Evolutionary conservation across 2,797 vertebrate species (phyloP).

Genomic region (Rallus crepitans): DNA sequence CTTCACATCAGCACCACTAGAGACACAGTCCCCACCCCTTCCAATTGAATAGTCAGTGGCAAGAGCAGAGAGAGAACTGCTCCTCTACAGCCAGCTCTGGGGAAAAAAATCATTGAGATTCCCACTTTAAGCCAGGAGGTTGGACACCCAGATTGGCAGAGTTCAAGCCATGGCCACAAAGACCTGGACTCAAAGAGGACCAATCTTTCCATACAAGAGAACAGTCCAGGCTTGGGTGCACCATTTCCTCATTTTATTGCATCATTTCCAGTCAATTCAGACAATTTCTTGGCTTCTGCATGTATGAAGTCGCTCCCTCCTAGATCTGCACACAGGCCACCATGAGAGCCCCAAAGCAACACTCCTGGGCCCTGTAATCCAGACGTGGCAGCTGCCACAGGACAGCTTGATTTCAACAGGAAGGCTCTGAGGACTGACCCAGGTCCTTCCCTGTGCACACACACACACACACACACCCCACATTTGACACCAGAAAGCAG

Average conservation of each 20-base stretch:
- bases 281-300: slow-evolving; percentile 46
- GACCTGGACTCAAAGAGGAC: slow-evolving; percentile 15
- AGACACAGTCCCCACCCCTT: slow-evolving; percentile 55
- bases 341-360: not conserved
- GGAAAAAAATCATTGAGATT: not conserved
- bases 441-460: not conserved
- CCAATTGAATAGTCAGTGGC: slow-evolving; percentile 47
- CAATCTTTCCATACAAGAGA: slow-evolving; percentile 32
- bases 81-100: slow-evolving; percentile 33
- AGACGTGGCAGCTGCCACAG: not conserved
- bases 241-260: slow-evolving; percentile 69
- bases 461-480: not conserved
- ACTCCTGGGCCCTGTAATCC: not conserved
- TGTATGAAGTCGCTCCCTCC: slow-evolving; percentile 13
- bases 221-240: slow-evolving; percentile 52
- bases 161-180: not conserved
- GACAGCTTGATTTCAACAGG: not conserved
- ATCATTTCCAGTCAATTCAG: slow-evolving; percentile 70
- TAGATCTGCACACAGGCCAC: not conserved
- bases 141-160: slow-evolving; percentile 8
- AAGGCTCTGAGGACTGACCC: not conserved
- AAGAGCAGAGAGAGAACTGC: slow-evolving; percentile 14
- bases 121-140: slow-evolving; percentile 24
- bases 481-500: not conserved
- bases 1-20: slow-evolving; percentile 78